These are phyloP conservation scores for Magallana nippona DNA, from an alignment of 2,888 invertebrate species.

Conservation along the genomic window DNA sequence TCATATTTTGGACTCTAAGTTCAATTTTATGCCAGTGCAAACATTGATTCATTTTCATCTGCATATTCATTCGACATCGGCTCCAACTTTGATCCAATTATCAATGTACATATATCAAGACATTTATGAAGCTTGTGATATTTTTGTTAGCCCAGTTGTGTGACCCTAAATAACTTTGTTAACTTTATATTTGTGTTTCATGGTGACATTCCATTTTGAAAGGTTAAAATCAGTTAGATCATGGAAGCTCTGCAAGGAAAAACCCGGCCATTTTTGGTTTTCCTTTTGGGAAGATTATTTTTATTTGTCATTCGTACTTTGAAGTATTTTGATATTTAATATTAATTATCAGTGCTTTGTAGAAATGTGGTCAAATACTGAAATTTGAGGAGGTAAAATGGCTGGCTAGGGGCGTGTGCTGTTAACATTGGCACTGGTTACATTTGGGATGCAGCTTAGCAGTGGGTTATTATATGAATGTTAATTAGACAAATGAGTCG, in stretches of 20 bases:
- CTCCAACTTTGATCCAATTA: constrained; percentile 5
- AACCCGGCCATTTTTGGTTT: not conserved
- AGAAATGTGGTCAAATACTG: constrained; percentile 21
- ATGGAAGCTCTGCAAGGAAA: not conserved
- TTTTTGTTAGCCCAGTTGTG: constrained; percentile 23
- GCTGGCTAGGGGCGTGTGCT: constrained; percentile 15
- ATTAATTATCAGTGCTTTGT: constrained; percentile 30
- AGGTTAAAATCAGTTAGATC: constrained; percentile 9
- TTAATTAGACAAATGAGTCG: not conserved
- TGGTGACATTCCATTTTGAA: constrained; percentile 2
- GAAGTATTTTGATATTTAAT: constrained; percentile 18
- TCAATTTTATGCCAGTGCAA: constrained; percentile 20
- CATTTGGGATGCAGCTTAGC: constrained; percentile 1
- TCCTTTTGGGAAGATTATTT: too few species aligned
- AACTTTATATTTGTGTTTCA: not conserved
- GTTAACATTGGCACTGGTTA: not conserved
- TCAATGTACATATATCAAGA: constrained; percentile 24
- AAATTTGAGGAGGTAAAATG: constrained; percentile 41
- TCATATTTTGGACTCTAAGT: not conserved
- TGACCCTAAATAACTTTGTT: constrained; percentile 14
- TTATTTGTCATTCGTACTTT: not conserved
- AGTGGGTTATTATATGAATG: not conserved
- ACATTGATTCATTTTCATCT: constrained; percentile 20
- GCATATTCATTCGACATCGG: not conserved
- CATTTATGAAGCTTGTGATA: constrained; percentile 27